Conservation (phyloP, 2,888 invertebrate genomes). For the Xanthia togata region DNA sequence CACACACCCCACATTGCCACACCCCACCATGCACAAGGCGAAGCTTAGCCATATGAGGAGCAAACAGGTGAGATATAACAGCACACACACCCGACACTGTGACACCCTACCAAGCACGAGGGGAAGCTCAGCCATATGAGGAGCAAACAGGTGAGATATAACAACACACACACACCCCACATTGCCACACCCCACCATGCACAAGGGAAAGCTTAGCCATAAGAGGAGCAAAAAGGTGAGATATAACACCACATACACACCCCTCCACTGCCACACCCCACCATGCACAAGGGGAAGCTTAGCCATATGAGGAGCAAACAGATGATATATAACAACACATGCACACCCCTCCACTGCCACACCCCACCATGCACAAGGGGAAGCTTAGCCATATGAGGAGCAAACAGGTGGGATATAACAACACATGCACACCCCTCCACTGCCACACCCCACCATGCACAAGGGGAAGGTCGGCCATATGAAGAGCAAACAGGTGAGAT, state of each 20-base stretch:
- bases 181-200: slow-evolving; percentile 96
- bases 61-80: slow-evolving; percentile 95
- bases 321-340: slow-evolving; percentile 85
- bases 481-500: slow-evolving; percentile 96
- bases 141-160: slow-evolving; percentile 95
- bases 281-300: slow-evolving; percentile 99
- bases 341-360: slow-evolving; percentile 98
- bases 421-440: slow-evolving; percentile 77
- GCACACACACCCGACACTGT: no score
- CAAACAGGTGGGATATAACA: slow-evolving; percentile 93
- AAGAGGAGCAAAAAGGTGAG: slow-evolving; percentile 98
- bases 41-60: slow-evolving; percentile 98
- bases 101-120: no score
- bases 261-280: slow-evolving; percentile 93
- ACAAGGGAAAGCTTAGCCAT: slow-evolving; percentile 99
- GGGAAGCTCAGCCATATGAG: no score
- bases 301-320: slow-evolving; percentile 99
- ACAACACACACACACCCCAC: not conserved
- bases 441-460: slow-evolving; percentile 98
- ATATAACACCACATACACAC: not conserved
- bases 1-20: no score
- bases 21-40: slow-evolving; percentile 99
- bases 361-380: slow-evolving; percentile 99
- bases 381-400: slow-evolving; percentile 98
- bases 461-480: slow-evolving; percentile 99